Evolutionary conservation across 2,797 vertebrate species (phyloP).

Genomic region (Harpagifer antarcticus): DNA sequence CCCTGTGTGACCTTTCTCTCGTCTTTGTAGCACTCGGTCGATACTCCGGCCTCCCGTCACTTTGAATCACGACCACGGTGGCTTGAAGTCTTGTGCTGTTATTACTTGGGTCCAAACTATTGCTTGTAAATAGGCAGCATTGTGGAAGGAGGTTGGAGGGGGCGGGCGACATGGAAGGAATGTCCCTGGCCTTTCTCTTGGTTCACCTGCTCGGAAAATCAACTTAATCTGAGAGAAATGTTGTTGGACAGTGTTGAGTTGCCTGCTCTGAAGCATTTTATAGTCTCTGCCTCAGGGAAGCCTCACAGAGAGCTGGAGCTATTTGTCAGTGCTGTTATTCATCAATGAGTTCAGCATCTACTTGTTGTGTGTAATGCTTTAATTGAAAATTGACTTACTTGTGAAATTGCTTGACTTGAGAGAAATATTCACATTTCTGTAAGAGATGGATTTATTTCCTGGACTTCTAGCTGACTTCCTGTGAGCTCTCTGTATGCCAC

Average conservation of each 20-base stretch:
- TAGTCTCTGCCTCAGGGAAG: constrained; percentile 19
- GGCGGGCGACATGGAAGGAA: constrained; percentile 63
- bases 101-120: constrained; percentile 34
- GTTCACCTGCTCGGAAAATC: constrained; percentile 72
- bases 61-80: constrained; percentile 30
- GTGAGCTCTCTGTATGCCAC: background rate
- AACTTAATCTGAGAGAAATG: constrained; percentile 60
- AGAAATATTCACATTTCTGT: background rate
- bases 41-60: constrained; percentile 30
- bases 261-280: constrained; percentile 34
- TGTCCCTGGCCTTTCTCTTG: constrained; percentile 70
- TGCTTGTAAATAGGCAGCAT: constrained; percentile 43
- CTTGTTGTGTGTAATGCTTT: constrained; percentile 30
- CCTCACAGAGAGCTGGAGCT: constrained; percentile 28
- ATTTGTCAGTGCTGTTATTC: constrained; percentile 26
- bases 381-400: constrained; percentile 9
- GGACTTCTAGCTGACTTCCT: background rate
- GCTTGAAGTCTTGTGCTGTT: constrained; percentile 30
- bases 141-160: constrained; percentile 33
- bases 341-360: constrained; percentile 11
- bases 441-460: background rate
- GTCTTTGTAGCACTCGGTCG: constrained; percentile 31
- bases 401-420: constrained; percentile 2
- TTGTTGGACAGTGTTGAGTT: constrained; percentile 54
- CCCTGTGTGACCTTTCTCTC: constrained; percentile 50